phyloP scores from a whole-genome alignment of 2,113 vertebrate species.

The Anser cygnoides region DNA sequence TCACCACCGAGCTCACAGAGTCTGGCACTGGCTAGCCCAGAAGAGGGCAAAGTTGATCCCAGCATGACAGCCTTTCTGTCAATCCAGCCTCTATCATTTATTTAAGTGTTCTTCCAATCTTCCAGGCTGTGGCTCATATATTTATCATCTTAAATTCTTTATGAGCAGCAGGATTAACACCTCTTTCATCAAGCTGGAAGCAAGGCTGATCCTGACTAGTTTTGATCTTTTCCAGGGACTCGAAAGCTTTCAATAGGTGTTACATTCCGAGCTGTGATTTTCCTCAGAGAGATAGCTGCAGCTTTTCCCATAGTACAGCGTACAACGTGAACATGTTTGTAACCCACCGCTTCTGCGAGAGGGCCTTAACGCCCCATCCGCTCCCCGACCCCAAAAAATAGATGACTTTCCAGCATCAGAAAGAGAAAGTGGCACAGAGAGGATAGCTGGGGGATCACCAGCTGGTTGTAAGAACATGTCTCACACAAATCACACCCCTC shows the following conservation, averaged over 20 bases:
- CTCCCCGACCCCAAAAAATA: neutral
- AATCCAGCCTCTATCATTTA: slow-evolving; percentile 13
- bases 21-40: neutral
- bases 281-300: neutral
- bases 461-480: neutral
- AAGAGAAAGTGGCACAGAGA: neutral
- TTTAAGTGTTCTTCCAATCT: slow-evolving; percentile 30
- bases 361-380: neutral
- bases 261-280: neutral
- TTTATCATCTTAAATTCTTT: slow-evolving; percentile 44
- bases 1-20: neutral
- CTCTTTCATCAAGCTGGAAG: slow-evolving; percentile 13
- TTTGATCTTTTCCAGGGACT: neutral
- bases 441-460: neutral
- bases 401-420: neutral
- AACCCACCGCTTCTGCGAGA: neutral
- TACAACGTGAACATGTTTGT: neutral
- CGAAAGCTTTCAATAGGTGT: neutral
- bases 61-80: neutral
- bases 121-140: neutral
- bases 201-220: neutral
- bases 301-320: neutral
- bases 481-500: neutral
- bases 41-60: neutral
- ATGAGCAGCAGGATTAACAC: slow-evolving; percentile 42